phyloP scores from a whole-genome alignment of 2,888 invertebrate genomes.

The Anthrax anthrax region DNA sequence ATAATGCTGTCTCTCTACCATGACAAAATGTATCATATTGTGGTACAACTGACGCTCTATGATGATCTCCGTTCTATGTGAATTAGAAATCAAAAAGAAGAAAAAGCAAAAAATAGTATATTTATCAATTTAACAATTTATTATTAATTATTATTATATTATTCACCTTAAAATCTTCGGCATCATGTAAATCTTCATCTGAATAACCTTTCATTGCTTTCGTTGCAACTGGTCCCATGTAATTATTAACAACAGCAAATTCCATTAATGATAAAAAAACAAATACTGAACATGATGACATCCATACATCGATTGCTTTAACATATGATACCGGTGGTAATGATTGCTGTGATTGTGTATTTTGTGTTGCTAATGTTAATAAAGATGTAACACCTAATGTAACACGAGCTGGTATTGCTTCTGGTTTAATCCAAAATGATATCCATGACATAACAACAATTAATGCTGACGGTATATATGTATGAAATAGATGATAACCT shows the following conservation, averaged over 20 bases:
- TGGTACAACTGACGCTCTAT: constrained; percentile 52
- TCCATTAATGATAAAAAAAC: constrained; percentile 84
- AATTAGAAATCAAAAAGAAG: not conserved
- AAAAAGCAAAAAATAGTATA: not conserved
- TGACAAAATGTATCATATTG: constrained; percentile 77
- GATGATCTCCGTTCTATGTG: constrained; percentile 37
- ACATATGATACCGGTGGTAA: constrained; percentile 84
- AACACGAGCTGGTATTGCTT: constrained; percentile 80
- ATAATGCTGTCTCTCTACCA: constrained; percentile 62
- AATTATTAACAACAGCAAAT: constrained; percentile 81
- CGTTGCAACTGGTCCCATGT: constrained; percentile 69
- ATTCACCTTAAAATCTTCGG: constrained; percentile 61
- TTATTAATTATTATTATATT: not conserved
- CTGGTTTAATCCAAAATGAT: constrained; percentile 90
- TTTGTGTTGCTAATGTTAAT: constrained; percentile 78
- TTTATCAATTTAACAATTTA: no score
- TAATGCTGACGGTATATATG: constrained; percentile 79
- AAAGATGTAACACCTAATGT: constrained; percentile 78
- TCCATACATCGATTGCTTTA: constrained; percentile 86
- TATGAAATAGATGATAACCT: constrained; percentile 83
- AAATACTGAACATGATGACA: constrained; percentile 83
- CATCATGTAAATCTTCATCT: constrained; percentile 61
- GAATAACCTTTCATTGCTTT: constrained; percentile 85
- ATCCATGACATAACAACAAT: constrained; percentile 95
- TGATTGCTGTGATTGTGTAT: constrained; percentile 79